These are phyloP conservation scores for Penaeus indicus DNA, from an alignment of 1,140 invertebrate genomes.

Conservation along the genomic window DNA sequence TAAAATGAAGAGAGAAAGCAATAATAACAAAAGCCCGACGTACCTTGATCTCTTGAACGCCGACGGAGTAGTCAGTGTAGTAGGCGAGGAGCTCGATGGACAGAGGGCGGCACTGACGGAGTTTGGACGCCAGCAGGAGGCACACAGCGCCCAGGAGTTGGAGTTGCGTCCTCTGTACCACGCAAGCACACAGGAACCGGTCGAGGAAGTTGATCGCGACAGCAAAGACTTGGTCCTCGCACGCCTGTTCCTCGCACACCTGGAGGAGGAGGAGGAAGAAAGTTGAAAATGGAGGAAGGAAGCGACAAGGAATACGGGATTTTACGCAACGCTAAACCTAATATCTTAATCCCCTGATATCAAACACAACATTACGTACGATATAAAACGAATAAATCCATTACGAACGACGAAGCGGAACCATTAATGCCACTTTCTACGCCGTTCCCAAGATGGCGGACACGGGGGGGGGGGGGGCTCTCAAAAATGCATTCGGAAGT, in stretches of 20 bases:
- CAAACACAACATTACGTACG: too few species aligned
- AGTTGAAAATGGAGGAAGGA: background rate
- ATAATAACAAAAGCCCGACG: conserved; percentile 71
- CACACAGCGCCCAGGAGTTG: conserved; percentile 91
- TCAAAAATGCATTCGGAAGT: too few species aligned
- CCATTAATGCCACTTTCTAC: too few species aligned
- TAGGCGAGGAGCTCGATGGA: conserved; percentile 85
- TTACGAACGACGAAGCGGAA: too few species aligned
- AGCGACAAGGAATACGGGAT: background rate
- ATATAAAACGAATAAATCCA: too few species aligned
- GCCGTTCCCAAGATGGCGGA: too few species aligned
- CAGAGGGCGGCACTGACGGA: conserved; percentile 85
- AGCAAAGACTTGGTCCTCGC: conserved; percentile 92
- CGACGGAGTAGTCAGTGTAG: conserved; percentile 94
- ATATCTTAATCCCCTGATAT: too few species aligned
- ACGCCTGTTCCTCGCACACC: conserved; percentile 64
- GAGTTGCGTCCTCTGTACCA: conserved; percentile 82
- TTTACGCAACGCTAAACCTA: too few species aligned
- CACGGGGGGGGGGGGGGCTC: too few species aligned
- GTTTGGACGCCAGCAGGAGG: conserved; percentile 90
- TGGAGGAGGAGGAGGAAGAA: background rate
- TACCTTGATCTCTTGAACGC: conserved; percentile 86
- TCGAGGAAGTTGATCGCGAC: conserved; percentile 93
- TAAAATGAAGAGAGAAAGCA: too few species aligned
- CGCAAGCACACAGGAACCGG: conserved; percentile 85